Conservation (phyloP, 2,888 invertebrate genomes). For the Kryphioiulus occultus region DNA sequence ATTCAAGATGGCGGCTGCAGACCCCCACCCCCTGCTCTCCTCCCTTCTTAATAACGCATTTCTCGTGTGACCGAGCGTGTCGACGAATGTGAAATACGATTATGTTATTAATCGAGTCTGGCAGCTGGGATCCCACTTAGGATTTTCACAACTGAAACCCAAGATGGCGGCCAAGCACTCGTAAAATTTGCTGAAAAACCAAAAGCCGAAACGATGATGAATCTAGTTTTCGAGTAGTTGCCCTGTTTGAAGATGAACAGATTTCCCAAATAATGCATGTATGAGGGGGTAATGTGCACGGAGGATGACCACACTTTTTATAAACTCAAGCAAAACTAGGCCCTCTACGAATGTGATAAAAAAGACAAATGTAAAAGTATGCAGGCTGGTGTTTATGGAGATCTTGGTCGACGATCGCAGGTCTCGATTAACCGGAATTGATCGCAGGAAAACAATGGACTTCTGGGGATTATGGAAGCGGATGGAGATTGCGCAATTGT, state of each 20-base stretch:
- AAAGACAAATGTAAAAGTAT: neutral
- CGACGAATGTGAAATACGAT: neutral
- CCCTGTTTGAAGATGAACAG: neutral
- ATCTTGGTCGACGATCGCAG: no score
- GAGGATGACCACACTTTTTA: neutral
- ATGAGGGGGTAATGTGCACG: no score
- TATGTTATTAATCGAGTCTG: conserved; percentile 23
- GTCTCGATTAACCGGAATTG: neutral
- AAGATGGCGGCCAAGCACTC: neutral
- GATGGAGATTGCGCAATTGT: neutral
- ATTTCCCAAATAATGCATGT: neutral
- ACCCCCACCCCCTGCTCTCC: no score
- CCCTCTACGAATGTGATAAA: neutral
- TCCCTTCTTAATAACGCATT: neutral
- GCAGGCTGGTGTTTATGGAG: neutral
- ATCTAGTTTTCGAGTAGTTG: neutral
- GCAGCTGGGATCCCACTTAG: conserved; percentile 1
- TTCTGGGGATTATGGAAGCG: neutral
- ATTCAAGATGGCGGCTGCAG: neutral
- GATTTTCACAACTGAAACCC: neutral
- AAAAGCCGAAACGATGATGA: neutral
- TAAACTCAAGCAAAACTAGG: neutral
- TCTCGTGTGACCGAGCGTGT: neutral
- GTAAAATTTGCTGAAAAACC: neutral
- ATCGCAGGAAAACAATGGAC: neutral